Conservation (phyloP, 2,113 vertebrate species). For the Hyperopisus bebe region DNA sequence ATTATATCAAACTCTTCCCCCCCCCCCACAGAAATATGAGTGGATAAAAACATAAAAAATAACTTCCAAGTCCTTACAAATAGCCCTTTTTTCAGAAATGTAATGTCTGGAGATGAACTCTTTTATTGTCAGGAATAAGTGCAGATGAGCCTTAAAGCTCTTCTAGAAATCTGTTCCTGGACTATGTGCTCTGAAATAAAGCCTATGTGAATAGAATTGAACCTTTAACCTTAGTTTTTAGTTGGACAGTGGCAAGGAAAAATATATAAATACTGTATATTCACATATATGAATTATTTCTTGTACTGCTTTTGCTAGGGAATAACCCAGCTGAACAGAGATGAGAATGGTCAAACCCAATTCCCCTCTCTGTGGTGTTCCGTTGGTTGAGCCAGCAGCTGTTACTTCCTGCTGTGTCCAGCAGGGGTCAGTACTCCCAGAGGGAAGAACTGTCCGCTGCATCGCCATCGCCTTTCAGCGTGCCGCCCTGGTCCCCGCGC, state of each 20-base stretch:
- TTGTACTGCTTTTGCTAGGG: neutral
- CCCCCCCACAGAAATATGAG: neutral
- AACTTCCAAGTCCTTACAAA: neutral
- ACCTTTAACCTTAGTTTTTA: neutral
- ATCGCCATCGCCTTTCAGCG: conserved; percentile 73
- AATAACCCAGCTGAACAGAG: conserved; percentile 2
- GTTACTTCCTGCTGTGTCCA: conserved; percentile 23
- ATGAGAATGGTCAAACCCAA: conserved; percentile 27
- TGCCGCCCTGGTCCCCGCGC: conserved; percentile 81
- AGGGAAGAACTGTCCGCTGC: conserved; percentile 64
- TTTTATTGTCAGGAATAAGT: neutral
- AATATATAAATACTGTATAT: neutral
- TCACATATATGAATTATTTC: neutral
- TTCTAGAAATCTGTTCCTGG: neutral
- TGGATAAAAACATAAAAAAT: neutral
- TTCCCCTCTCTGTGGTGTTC: conserved; percentile 21
- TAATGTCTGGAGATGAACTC: neutral
- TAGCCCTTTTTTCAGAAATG: neutral
- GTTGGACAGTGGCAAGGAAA: neutral
- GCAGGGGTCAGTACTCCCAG: conserved; percentile 79
- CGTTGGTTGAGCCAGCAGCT: conserved; percentile 19
- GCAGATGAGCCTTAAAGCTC: neutral
- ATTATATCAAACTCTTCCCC: neutral
- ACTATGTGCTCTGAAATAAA: neutral
- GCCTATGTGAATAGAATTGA: neutral